Conservation (phyloP, 2,888 invertebrate genomes). For the Melinopterus prodromus region DNA sequence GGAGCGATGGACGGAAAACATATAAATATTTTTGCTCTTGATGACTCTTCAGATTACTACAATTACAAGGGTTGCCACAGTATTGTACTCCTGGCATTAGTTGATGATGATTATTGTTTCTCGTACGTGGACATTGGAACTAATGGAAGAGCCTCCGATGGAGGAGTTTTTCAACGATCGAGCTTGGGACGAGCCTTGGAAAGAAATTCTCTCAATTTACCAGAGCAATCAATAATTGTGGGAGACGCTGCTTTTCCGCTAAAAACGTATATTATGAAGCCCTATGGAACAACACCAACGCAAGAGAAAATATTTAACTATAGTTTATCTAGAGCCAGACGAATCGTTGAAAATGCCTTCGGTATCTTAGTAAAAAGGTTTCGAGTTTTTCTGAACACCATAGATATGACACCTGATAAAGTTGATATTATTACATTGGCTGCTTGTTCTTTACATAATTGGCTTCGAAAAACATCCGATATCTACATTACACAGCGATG, state of each 20-base stretch:
- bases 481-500: constrained; percentile 12
- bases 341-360: constrained; percentile 35
- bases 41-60: constrained; percentile 39
- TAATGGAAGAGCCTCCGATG: constrained; percentile 48
- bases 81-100: constrained; percentile 47
- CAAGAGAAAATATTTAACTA: constrained; percentile 21
- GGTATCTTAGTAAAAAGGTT: constrained; percentile 28
- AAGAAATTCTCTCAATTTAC: constrained; percentile 44
- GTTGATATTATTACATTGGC: constrained; percentile 4
- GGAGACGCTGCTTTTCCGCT: constrained; percentile 50
- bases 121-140: constrained; percentile 45
- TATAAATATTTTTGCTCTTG: constrained; percentile 10
- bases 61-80: constrained; percentile 47
- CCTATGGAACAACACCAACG: constrained; percentile 37
- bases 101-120: constrained; percentile 47
- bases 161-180: constrained; percentile 45
- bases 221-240: constrained; percentile 45
- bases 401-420: constrained; percentile 20
- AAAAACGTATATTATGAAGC: constrained; percentile 45
- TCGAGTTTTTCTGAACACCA: constrained; percentile 24
- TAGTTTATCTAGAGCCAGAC: constrained; percentile 22
- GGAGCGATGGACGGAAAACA: constrained; percentile 25
- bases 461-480: constrained; percentile 18
- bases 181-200: constrained; percentile 40
- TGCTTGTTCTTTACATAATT: constrained; percentile 7